phyloP scores from a whole-genome alignment of 2,797 vertebrate species.

The Sebastes diaconus region DNA sequence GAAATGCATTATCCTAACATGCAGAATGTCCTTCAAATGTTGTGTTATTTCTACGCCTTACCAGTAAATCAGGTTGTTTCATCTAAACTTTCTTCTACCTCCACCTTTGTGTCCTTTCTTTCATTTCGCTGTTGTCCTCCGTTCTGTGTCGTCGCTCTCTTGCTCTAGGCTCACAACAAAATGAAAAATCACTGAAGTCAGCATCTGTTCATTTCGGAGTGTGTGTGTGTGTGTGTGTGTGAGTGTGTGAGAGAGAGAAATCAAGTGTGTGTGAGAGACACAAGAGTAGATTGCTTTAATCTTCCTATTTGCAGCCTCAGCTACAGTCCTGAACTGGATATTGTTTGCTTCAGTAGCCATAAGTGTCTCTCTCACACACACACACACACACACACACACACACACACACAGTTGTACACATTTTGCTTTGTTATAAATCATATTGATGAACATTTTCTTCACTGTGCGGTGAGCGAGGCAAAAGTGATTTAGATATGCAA shows the following conservation, averaged over 20 bases:
- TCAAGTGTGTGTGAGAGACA: neutral
- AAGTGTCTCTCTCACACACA: neutral
- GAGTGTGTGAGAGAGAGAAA: neutral
- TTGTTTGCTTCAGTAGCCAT: conserved; percentile 6
- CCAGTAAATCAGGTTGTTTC: neutral
- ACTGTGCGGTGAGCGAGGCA: neutral
- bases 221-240: neutral
- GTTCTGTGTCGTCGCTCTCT: neutral
- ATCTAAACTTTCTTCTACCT: neutral
- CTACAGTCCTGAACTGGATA: neutral
- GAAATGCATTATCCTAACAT: too few species aligned
- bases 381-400: too few species aligned
- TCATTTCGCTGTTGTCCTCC: neutral
- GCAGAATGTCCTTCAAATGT: too few species aligned
- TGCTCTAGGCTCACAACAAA: neutral
- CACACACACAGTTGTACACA: too few species aligned
- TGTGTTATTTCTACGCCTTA: too few species aligned
- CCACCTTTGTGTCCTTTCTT: neutral
- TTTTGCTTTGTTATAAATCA: conserved; percentile 23
- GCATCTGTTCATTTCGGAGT: neutral
- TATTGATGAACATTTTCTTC: neutral
- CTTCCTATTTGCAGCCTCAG: conserved; percentile 22
- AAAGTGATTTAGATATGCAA: neutral
- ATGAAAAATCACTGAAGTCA: neutral
- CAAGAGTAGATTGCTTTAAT: conserved; percentile 28